Base-by-base conservation (phyloP, 2,888 invertebrate species). In the Drosophila antonietae region DNA sequence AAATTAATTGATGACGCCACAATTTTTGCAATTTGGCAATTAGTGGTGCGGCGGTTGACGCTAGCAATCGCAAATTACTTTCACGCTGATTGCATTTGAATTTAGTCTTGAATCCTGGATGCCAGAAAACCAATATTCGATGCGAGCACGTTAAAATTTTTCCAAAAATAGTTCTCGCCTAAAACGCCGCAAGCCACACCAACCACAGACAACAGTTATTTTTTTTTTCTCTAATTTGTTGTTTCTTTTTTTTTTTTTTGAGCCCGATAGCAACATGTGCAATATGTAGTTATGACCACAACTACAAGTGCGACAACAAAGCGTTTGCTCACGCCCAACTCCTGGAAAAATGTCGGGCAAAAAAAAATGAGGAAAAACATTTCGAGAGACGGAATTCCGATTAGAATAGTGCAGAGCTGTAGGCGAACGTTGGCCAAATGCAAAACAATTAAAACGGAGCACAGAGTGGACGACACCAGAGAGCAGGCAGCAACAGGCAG, bases 391-490 rank as follows among this genome's bases (percentile, higher is more conserved):
- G 37, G 57, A 55, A 71, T 71, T 74, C 20, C 71, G 75, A 74
- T 78, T 74, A 71, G 75, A 60, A 46, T 15, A 35, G 66, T 44
- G 57, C 46, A 31, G 23, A 15, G 57, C 47, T 52, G 39, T 58
- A 62, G 69, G 65, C 53, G 18, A 61, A 52, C 63, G 60, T 31
- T 64, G 39, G 62, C 51, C 51, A 65, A 60, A 60, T 63, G 80
- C 64, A 78, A 81, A 82, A 82, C 81, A 81, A 80, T 81, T 82
- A 80, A 81, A 87, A 73, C 68, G 67, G 51, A 64, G 59, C 63
- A 66, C 44, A 31, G 56, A 67, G 47, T 52, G 65, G 53, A 47
- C 39, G 53, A 47, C 39, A 10, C 7, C 46, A 23, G 44, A 15
- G 15, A 37, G 37, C 23, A n/a, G 7, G 7, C 51, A 78, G 78